A percentile compares a stretch with the other conserved stretches of the same genome.
phyloP scores from a whole-genome alignment of 2,888 invertebrate genomes.

The Graphium colonna region DNA sequence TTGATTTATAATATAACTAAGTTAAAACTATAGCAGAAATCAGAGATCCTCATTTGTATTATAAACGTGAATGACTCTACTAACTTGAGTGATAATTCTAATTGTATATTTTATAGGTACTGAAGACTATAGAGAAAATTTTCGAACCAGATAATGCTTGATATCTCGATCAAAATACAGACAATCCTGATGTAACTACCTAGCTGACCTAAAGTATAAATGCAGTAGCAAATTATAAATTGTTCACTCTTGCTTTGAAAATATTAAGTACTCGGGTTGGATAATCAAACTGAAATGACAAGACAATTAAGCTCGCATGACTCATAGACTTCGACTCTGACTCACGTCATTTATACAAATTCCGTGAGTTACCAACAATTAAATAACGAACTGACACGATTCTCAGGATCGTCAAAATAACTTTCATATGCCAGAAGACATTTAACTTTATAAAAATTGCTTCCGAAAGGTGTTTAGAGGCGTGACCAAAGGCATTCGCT shows the following conservation, averaged over 20 bases:
- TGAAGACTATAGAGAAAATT: too few relatives aligned
- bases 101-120: too few relatives aligned
- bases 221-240: too few relatives aligned
- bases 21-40: too few relatives aligned
- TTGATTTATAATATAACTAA: too few relatives aligned
- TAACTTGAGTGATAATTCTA: too few relatives aligned
- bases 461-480: constrained; percentile 63
- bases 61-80: too few relatives aligned
- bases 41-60: too few relatives aligned
- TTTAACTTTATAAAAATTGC: constrained; percentile 49
- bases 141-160: too few relatives aligned
- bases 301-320: background rate
- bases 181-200: too few relatives aligned
- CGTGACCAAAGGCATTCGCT: constrained; percentile 71
- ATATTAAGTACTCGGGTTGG: background rate
- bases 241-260: background rate
- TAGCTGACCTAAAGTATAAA: too few relatives aligned
- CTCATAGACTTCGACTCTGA: constrained; percentile 1
- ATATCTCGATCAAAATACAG: too few relatives aligned
- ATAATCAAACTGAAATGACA: background rate
- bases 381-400: constrained; percentile 55
- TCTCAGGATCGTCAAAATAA: constrained; percentile 56
- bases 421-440: constrained; percentile 42
- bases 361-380: constrained; percentile 32
- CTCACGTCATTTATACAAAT: constrained; percentile 22